These are phyloP conservation scores for Cherax quadricarinatus DNA, from an alignment of 1,140 invertebrate species.

Conservation along the genomic window DNA sequence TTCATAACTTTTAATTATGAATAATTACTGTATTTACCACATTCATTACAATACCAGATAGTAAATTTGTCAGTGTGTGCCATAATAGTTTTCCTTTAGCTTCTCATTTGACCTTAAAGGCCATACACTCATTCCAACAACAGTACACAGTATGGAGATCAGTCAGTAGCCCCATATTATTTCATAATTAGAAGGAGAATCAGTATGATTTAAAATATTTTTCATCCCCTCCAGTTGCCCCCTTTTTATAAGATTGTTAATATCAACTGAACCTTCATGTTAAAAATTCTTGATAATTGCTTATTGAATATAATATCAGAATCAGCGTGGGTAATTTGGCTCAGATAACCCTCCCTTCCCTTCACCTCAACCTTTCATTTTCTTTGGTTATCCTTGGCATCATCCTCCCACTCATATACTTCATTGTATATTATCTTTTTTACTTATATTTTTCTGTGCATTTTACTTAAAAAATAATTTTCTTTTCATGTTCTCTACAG, in stretches of 20 bases:
- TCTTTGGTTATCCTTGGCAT: background rate
- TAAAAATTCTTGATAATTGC: slow-evolving; percentile 26
- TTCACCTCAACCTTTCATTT: background rate
- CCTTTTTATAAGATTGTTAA: background rate
- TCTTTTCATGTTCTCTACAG: background rate
- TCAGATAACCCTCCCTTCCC: slow-evolving; percentile 8
- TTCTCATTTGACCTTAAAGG: slow-evolving; percentile 10
- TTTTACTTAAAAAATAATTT: background rate
- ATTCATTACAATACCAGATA: background rate
- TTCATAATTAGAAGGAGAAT: slow-evolving; percentile 24
- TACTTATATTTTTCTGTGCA: background rate
- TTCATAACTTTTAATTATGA: background rate
- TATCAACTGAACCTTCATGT: slow-evolving; percentile 9
- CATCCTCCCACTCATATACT: background rate
- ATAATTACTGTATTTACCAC: background rate
- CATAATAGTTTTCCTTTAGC: slow-evolving; percentile 15
- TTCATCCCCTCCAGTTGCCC: slow-evolving; percentile 34
- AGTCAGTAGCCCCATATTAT: slow-evolving; percentile 43
- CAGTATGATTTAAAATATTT: slow-evolving; percentile 25
- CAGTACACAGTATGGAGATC: slow-evolving; percentile 53
- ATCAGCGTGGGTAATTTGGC: slow-evolving; percentile 52
- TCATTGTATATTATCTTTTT: background rate
- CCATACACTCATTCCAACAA: slow-evolving; percentile 48
- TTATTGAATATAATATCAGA: slow-evolving; percentile 25
- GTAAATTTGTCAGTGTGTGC: slow-evolving; percentile 4